phyloP scores from a whole-genome alignment of 1,140 invertebrate genomes.

The Drosophila navojoa region DNA sequence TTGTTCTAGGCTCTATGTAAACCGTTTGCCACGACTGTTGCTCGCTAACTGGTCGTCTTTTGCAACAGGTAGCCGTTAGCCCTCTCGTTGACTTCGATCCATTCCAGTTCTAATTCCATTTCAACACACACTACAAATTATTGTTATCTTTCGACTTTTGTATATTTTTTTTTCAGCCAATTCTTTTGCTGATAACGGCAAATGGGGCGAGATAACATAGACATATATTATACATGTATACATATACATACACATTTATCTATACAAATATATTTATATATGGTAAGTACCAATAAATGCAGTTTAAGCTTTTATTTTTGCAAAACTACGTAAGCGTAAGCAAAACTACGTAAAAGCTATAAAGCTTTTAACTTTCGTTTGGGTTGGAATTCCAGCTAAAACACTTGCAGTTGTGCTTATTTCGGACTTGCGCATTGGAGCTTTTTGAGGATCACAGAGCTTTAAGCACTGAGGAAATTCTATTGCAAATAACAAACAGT shows the following conservation, averaged over 20 bases:
- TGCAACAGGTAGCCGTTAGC: constrained; percentile 5
- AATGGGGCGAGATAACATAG: constrained; percentile 46
- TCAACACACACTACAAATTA: constrained; percentile 27
- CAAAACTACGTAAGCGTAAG: background rate
- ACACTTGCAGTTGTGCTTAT: background rate
- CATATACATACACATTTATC: background rate
- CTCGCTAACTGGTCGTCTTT: constrained; percentile 39
- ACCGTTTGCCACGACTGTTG: constrained; percentile 30
- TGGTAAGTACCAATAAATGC: constrained; percentile 18
- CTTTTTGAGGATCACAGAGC: background rate
- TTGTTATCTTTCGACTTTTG: constrained; percentile 47
- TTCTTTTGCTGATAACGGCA: constrained; percentile 55
- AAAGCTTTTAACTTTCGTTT: background rate
- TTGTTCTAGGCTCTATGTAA: no score
- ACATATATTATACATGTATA: constrained; percentile 2
- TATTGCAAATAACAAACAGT: no score
- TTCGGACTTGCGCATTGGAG: background rate
- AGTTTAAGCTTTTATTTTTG: constrained; percentile 18
- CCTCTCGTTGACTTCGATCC: background rate
- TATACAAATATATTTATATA: background rate
- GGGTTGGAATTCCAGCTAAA: background rate
- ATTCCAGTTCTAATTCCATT: constrained; percentile 9
- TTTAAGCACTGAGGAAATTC: no score
- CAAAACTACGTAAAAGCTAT: no score
- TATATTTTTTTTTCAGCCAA: constrained; percentile 15